Evolutionary conservation across 2,888 invertebrate genomes (phyloP).

Genomic region (Ormyrus labotus): DNA sequence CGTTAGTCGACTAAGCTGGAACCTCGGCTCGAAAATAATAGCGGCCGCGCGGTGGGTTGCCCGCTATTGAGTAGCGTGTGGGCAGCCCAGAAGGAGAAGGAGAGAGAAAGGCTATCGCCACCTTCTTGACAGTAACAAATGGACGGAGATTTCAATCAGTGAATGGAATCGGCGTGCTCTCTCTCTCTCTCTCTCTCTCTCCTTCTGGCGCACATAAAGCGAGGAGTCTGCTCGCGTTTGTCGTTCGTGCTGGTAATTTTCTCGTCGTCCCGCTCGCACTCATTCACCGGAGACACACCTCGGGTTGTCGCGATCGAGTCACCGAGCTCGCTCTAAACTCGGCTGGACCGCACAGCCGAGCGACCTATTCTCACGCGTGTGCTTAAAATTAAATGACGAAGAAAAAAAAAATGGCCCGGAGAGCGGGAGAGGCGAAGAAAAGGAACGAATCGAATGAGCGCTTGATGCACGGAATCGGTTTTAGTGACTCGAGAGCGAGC

Average conservation of each 20-base stretch:
- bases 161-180: conserved; percentile 79
- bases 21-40: conserved; percentile 70
- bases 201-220: conserved; percentile 56
- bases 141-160: conserved; percentile 85
- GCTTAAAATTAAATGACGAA: conserved; percentile 38
- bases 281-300: conserved; percentile 65
- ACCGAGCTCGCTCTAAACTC: conserved; percentile 35
- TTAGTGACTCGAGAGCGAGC: conserved; percentile 42
- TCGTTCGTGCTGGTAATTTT: conserved; percentile 56
- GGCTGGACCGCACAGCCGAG: background rate
- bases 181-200: conserved; percentile 60
- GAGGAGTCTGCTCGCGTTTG: conserved; percentile 51
- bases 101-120: conserved; percentile 74
- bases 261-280: conserved; percentile 58
- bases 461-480: conserved; percentile 44
- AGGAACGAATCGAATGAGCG: conserved; percentile 18
- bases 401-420: conserved; percentile 14
- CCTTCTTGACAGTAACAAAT: conserved; percentile 86
- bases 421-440: background rate
- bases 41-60: conserved; percentile 54
- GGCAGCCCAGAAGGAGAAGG: conserved; percentile 64
- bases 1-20: conserved; percentile 63
- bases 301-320: conserved; percentile 64
- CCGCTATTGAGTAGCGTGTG: conserved; percentile 62
- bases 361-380: conserved; percentile 37